phyloP scores from a whole-genome alignment of 2,888 invertebrate species.

The Petrolisthes cinctipes region DNA sequence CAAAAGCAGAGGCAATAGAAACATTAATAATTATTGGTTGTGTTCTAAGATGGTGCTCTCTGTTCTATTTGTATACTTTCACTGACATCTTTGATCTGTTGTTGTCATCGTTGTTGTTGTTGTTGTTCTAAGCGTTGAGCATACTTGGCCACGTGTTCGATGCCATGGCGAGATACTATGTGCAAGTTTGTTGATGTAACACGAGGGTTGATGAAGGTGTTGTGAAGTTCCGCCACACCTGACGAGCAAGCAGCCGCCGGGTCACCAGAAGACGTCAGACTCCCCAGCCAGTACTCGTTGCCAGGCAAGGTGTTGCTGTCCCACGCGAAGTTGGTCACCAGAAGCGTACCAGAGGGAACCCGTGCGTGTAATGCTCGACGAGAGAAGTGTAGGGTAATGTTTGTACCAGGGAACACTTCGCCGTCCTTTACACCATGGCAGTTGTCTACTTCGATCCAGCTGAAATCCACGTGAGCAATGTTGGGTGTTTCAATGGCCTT shows the following conservation, averaged over 20 bases:
- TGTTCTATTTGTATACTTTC: background rate
- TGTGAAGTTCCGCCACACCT: slow-evolving; percentile 76
- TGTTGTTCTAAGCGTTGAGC: background rate
- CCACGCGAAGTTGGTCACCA: slow-evolving; percentile 80
- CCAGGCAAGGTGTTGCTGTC: slow-evolving; percentile 81
- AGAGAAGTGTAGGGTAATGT: slow-evolving; percentile 73
- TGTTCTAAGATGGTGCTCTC: background rate
- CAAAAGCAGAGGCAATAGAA: background rate
- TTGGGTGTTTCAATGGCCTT: slow-evolving; percentile 72
- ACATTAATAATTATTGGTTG: background rate
- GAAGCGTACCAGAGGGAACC: slow-evolving; percentile 72
- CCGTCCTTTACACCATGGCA: slow-evolving; percentile 73
- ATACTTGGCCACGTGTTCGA: slow-evolving; percentile 42
- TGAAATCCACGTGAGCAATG: slow-evolving; percentile 78
- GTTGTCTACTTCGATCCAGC: slow-evolving; percentile 74
- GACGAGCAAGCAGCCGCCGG: slow-evolving; percentile 77
- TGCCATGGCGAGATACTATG: slow-evolving; percentile 71
- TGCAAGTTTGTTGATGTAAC: slow-evolving; percentile 73
- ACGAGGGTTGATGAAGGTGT: slow-evolving; percentile 74
- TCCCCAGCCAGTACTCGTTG: slow-evolving; percentile 79
- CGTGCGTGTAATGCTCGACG: slow-evolving; percentile 75
- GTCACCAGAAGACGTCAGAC: slow-evolving; percentile 74
- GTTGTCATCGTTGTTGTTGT: too few relatives aligned
- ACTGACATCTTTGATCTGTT: background rate
- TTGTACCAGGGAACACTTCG: slow-evolving; percentile 68